Evolutionary conservation across 2,113 vertebrate genomes (phyloP), one percentile per base, ranked within the genome.

Genomic region (Danio rerio): DNA sequence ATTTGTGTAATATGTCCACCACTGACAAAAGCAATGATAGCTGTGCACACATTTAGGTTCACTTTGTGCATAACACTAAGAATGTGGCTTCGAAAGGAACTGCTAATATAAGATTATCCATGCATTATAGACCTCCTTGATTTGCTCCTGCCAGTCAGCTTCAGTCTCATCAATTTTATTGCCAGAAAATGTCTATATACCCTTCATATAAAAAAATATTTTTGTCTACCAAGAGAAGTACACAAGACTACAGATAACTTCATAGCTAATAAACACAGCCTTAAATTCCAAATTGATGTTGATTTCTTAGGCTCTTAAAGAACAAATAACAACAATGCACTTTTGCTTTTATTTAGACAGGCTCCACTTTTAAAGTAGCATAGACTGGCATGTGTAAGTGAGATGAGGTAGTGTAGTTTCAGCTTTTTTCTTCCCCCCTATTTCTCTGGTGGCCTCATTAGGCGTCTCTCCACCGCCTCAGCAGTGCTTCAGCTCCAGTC

Each of bases 381-480:
- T 11, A 43, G 84, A 85, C 77, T 21, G 72, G 50, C 31, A 47
- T 66, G 58, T 69, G 49, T 6, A 40, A 42, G 74, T 73, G 74
- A 56, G 65, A 78, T 21, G 56, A 78, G 55, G 62, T 18, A 71
- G 66, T 80, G 71, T 66, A 58, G 45, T 61, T 82, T 82, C 62
- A 47, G 68, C 8, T 66, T 7, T 74, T 42, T 58, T 65, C 61
- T 68, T 31, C 15, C 72, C 43, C 70, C 72, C 61, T 56, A 9
- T 62, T 66, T 93, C 92, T 93, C 94, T 75, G 84, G 92, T 90
- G 93, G 93, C 91, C 91, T 94, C 91, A 90, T 93, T 95, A 94
- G 85, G 47, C 73, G 65, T 11, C 53, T 81, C 72, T 81, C 73
- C 56, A 74, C 43, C 13, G 56, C 66, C 72, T 78, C 59, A 71